Conservation (phyloP, 1,140 invertebrate genomes). For the Gonatopus flavifemur region DNA sequence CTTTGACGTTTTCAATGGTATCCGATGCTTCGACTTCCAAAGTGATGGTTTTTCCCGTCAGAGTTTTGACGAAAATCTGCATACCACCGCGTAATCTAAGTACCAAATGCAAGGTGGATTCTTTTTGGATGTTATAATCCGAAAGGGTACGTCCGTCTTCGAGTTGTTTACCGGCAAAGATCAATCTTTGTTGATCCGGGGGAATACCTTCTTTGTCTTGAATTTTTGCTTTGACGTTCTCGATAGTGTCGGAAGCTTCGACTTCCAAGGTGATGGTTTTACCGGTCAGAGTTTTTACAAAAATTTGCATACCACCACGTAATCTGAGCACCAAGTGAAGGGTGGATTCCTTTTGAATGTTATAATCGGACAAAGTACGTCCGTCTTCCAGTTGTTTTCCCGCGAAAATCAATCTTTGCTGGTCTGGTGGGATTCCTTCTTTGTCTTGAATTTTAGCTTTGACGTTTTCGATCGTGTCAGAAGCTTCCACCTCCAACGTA, state of each 20-base stretch:
- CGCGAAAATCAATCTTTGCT: constrained; percentile 72
- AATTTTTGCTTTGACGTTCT: constrained; percentile 77
- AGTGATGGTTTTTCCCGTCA: constrained; percentile 76
- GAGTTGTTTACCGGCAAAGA: constrained; percentile 70
- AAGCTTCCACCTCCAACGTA: constrained; percentile 70
- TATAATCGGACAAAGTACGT: constrained; percentile 77
- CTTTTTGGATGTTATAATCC: constrained; percentile 76
- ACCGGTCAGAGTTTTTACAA: constrained; percentile 67
- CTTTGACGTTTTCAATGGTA: constrained; percentile 75
- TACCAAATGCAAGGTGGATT: constrained; percentile 74
- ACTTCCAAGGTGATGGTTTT: constrained; percentile 75
- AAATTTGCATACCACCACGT: constrained; percentile 70
- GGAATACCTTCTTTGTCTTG: constrained; percentile 72
- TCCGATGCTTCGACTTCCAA: constrained; percentile 74
- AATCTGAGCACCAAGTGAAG: constrained; percentile 72
- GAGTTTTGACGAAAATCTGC: constrained; percentile 73
- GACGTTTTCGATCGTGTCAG: constrained; percentile 76
- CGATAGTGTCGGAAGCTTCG: constrained; percentile 73
- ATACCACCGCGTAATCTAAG: constrained; percentile 69
- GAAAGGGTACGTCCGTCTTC: constrained; percentile 67
- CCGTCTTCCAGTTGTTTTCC: constrained; percentile 83
- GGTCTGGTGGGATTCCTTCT: constrained; percentile 71
- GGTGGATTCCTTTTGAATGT: constrained; percentile 80
- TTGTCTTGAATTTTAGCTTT: constrained; percentile 75
- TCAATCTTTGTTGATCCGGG: constrained; percentile 71